phyloP scores from a whole-genome alignment of 2,888 invertebrate species.

The Plutella xylostella region DNA sequence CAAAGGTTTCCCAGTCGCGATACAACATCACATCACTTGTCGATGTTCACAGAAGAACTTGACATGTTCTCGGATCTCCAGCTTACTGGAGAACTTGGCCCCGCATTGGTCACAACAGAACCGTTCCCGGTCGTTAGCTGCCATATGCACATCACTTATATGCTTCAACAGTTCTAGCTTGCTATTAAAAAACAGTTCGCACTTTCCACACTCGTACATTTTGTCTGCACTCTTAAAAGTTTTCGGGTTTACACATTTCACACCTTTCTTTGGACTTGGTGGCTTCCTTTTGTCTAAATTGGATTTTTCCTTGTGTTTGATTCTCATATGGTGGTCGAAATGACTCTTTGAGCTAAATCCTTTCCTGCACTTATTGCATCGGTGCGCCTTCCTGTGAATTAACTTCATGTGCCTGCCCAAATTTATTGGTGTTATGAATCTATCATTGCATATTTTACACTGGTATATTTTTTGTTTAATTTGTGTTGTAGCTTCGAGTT shows the following conservation, averaged over 20 bases:
- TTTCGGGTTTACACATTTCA: background rate
- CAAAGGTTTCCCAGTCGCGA: no score
- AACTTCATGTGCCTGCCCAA: no score
- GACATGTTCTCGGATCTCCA: background rate
- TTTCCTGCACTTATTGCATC: no score
- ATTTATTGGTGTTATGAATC: background rate
- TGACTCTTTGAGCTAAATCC: no score
- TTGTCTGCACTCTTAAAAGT: background rate
- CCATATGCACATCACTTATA: constrained; percentile 5
- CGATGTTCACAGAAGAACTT: no score
- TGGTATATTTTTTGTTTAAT: background rate
- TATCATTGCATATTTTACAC: constrained; percentile 3
- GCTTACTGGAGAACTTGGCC: background rate
- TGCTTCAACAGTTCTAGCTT: constrained; percentile 3
- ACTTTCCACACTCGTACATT: constrained; percentile 5
- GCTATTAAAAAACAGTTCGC: constrained; percentile 1
- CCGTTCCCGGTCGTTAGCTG: background rate
- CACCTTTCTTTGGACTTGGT: no score
- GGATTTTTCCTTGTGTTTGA: background rate
- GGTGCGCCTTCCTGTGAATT: no score
- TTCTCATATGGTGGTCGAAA: background rate
- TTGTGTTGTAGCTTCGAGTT: no score
- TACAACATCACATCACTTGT: no score
- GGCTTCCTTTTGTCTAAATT: no score
- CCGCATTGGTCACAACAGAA: constrained; percentile 1